Base-by-base conservation (phyloP, 1,140 invertebrate species). In the Cydia pomonella region DNA sequence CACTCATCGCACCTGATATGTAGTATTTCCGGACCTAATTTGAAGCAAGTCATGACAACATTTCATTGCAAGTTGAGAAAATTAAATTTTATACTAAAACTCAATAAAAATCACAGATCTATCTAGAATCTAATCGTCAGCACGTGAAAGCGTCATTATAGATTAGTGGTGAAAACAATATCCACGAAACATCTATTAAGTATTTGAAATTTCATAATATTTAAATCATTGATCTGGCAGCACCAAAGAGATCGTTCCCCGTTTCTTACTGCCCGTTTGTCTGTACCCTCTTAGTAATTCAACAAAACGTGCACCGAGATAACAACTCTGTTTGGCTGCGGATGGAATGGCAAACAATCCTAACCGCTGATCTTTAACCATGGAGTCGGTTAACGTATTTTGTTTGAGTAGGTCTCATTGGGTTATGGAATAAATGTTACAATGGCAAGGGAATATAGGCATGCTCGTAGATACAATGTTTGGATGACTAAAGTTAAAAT, bases 251-350 rank as follows among this genome's bases (percentile, higher is more conserved):
- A 87, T 82, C 81, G 83, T 90, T 83, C 72, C 77, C 77, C 79
- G 83, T 84, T 87, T 84, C 86, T 86, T 86, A 86, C 82, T 78
- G 78, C 33, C 80, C 80, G 84, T 87, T 87, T 84, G 79, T 87
- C 77, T 85, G 79, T 79, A 84, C 82, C 84, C 80, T 84, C 81
- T 85, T 84, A 87, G 81, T 87, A 87, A 87, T 87, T 87, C 85
- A 87, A 87, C 81, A 80, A 82, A 84, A 83, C 80, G 82, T 77
- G 80, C 76, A 74, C 79, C 72, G 73, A 83, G 82, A 86, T 84
- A 84, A 86, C 83, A 80, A 79, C 76, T 82, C 79, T 75, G 77
- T 78, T 79, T 76, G 77, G 73, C 80, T 78, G 79, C 73, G 76
- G 75, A 80, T 80, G 76, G 75, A 75, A 80, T 76, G 73, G 74